phyloP scores from a whole-genome alignment of 1,140 invertebrate genomes.

The Drosophila pseudoananassae region DNA sequence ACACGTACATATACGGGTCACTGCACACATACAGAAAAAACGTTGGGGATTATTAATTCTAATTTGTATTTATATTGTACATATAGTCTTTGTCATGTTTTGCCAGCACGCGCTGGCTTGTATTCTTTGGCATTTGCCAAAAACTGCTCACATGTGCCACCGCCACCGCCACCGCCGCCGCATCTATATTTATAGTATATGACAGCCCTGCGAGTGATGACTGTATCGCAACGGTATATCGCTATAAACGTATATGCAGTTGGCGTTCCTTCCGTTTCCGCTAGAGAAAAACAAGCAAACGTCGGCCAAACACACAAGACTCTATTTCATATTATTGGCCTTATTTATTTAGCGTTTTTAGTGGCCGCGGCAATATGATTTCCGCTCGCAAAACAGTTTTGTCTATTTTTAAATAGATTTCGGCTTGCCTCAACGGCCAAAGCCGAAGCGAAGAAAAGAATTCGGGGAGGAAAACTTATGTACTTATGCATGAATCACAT shows the following conservation, averaged over 20 bases:
- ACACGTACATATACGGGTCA: conserved; percentile 39
- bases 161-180: conserved; percentile 13
- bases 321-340: conserved; percentile 50
- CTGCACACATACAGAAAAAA: conserved; percentile 22
- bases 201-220: conserved; percentile 31
- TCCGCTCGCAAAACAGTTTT: conserved; percentile 55
- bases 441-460: conserved; percentile 18
- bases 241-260: conserved; percentile 30
- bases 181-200: conserved; percentile 32
- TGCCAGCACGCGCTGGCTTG: conserved; percentile 55
- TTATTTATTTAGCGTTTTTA: conserved; percentile 47
- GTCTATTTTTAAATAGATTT: conserved; percentile 76
- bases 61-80: conserved; percentile 40
- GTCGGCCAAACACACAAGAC: neutral
- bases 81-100: conserved; percentile 49
- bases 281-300: conserved; percentile 16
- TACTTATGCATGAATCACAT: conserved; percentile 54
- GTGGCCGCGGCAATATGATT: conserved; percentile 66
- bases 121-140: conserved; percentile 51
- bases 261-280: conserved; percentile 72
- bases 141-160: conserved; percentile 58
- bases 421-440: conserved; percentile 43
- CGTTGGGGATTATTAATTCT: conserved; percentile 29
- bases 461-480: conserved; percentile 39
- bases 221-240: conserved; percentile 14